Base-by-base conservation (phyloP, 2,797 vertebrate genomes). In the Chaetophractus vellerosus region DNA sequence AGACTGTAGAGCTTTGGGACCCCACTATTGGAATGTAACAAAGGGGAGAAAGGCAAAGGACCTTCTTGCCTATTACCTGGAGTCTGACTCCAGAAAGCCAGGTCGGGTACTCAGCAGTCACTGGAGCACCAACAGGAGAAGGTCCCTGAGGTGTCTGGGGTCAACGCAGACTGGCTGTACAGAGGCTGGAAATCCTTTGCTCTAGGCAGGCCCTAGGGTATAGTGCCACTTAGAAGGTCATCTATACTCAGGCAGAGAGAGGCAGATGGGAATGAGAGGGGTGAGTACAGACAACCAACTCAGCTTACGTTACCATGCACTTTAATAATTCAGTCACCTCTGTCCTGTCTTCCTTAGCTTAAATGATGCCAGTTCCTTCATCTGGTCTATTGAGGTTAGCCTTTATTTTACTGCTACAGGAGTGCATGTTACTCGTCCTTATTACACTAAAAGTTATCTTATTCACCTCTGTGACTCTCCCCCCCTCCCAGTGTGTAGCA, bases 271-370 rank as follows among this genome's bases (percentile, higher is more conserved):
- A 21, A 6, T 55, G 55, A 19, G 55, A 16, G 6, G 55, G 55
- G 18, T 21, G 19, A 19, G 45, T 55, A 21, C 55, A 55, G 55
- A 55, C 19, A 19, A 55, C 55, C 18, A 21, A 76, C 12, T 6
- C 76, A 36, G 55, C 45, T 89, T 36, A 31, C 41, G 64, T 31
- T 74, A n/a, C 48, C 76, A 19, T 0, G 36, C 1, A 18, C n/a
- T 63, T 64, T 38, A 28, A 48, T 71, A 63, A 64, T n/a, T 61
- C 63, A 80, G 69, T 59, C 69, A 21, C 63, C 19, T 66, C 50
- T 36, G 48, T 33, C 21, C 72, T 82, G 41, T 57, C 92, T 85
- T 45, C 59, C 79, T 89, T 92, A 45, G n/a, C 64, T 9, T 28
- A 33, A 55, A 52, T 15, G 61, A 63, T n/a, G n/a, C 38, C 18